Evolutionary conservation across 2,797 vertebrate genomes (phyloP).

Genomic region (Argyrosomus regius): DNA sequence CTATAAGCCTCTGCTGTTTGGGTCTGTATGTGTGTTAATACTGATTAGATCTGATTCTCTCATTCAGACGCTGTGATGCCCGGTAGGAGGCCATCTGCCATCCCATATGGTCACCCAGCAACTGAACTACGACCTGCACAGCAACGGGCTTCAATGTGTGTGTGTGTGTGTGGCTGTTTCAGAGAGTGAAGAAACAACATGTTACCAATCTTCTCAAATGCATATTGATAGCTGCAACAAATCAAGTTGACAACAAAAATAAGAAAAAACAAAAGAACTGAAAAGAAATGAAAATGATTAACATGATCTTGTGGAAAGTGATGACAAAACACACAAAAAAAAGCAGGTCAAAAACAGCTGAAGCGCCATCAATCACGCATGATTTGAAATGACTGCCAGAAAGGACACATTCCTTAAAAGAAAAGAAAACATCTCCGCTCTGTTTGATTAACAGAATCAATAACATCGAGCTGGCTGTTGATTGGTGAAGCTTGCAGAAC

Average conservation of each 20-base stretch:
- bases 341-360: slow-evolving; percentile 45
- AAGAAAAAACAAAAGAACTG: neutral
- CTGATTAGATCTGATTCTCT: slow-evolving; percentile 71
- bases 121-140: slow-evolving; percentile 55
- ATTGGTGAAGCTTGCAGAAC: slow-evolving; percentile 73
- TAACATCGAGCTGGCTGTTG: slow-evolving; percentile 74
- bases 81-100: slow-evolving; percentile 77
- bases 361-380: slow-evolving; percentile 54
- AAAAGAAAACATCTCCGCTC: slow-evolving; percentile 32
- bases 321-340: slow-evolving; percentile 55
- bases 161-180: slow-evolving; percentile 10
- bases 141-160: slow-evolving; percentile 6
- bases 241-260: slow-evolving; percentile 40
- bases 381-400: slow-evolving; percentile 60
- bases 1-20: slow-evolving; percentile 42
- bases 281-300: slow-evolving; percentile 42
- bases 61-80: slow-evolving; percentile 62
- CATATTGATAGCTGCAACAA: slow-evolving; percentile 28
- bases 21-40: slow-evolving; percentile 57
- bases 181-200: neutral
- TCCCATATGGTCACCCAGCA: slow-evolving; percentile 75
- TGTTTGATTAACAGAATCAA: slow-evolving; percentile 72
- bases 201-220: slow-evolving; percentile 8
- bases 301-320: slow-evolving; percentile 22
- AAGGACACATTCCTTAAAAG: slow-evolving; percentile 46